Conservation (phyloP, 2,888 invertebrate species). For the Ophraella communa region DNA sequence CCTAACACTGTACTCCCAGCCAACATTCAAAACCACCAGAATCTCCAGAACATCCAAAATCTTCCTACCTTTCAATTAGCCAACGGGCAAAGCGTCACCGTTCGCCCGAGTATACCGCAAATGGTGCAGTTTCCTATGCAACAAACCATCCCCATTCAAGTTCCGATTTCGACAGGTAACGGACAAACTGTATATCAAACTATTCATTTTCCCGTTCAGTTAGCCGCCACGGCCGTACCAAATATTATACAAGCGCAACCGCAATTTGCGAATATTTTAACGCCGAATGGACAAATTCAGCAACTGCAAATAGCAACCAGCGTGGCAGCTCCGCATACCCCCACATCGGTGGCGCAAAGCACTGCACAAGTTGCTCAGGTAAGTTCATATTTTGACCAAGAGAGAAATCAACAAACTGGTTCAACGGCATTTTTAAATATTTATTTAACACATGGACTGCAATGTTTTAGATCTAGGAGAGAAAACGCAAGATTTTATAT, state of each 20-base stretch:
- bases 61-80: constrained; percentile 68
- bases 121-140: constrained; percentile 72
- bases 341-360: constrained; percentile 60
- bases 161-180: constrained; percentile 81
- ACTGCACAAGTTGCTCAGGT: constrained; percentile 32
- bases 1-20: constrained; percentile 73
- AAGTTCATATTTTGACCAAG: neutral
- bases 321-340: constrained; percentile 58
- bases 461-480: too few relatives aligned
- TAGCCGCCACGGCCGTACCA: constrained; percentile 68
- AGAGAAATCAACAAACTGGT: too few relatives aligned
- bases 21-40: constrained; percentile 72
- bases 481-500: too few relatives aligned
- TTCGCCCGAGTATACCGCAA: constrained; percentile 62
- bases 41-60: constrained; percentile 72
- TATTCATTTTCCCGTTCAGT: constrained; percentile 90
- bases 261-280: constrained; percentile 68
- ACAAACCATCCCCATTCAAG: constrained; percentile 88
- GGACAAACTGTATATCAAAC: constrained; percentile 97
- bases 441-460: too few relatives aligned
- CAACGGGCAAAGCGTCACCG: constrained; percentile 74
- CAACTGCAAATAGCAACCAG: constrained; percentile 76
- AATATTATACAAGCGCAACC: constrained; percentile 59
- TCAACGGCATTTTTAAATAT: too few relatives aligned
- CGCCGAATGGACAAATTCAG: constrained; percentile 87